Evolutionary conservation across 2,113 vertebrate species (phyloP).

Genomic region (Epinephelus cyanopodus): DNA sequence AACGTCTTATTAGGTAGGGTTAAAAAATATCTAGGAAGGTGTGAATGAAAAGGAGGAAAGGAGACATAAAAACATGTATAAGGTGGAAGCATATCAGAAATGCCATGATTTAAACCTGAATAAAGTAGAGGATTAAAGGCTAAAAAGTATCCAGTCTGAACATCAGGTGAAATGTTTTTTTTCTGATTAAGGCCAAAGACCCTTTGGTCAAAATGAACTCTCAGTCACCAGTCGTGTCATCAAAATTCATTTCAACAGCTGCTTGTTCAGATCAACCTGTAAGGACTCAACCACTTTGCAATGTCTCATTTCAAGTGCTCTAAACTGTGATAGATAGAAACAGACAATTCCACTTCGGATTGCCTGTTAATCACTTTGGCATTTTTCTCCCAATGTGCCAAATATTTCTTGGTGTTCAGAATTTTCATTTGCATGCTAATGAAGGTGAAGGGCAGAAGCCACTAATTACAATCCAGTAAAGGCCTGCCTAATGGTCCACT

Average conservation of each 20-base stretch:
- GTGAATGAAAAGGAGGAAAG: conserved; percentile 21
- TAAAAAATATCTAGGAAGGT: conserved; percentile 48
- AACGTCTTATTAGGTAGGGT: conserved; percentile 65
- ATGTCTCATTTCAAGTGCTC: conserved; percentile 73
- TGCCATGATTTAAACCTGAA: conserved; percentile 28
- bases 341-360: conserved; percentile 79
- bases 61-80: neutral
- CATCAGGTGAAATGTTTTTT: conserved; percentile 37
- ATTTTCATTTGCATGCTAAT: conserved; percentile 97
- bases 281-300: conserved; percentile 63
- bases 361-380: conserved; percentile 86
- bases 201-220: conserved; percentile 54
- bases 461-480: conserved; percentile 94
- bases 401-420: conserved; percentile 87
- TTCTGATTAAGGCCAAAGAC: conserved; percentile 36
- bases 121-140: conserved; percentile 34
- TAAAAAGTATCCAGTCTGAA: conserved; percentile 28
- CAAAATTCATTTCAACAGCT: conserved; percentile 64
- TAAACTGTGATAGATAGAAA: conserved; percentile 79
- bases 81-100: neutral
- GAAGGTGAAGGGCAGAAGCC: conserved; percentile 95
- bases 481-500: conserved; percentile 91
- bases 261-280: conserved; percentile 70
- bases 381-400: conserved; percentile 85
- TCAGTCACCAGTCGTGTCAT: conserved; percentile 55